Evolutionary conservation across 2,888 invertebrate genomes (phyloP), one percentile per base, ranked within the genome.

Genomic region (Epirrhoe tristata): DNA sequence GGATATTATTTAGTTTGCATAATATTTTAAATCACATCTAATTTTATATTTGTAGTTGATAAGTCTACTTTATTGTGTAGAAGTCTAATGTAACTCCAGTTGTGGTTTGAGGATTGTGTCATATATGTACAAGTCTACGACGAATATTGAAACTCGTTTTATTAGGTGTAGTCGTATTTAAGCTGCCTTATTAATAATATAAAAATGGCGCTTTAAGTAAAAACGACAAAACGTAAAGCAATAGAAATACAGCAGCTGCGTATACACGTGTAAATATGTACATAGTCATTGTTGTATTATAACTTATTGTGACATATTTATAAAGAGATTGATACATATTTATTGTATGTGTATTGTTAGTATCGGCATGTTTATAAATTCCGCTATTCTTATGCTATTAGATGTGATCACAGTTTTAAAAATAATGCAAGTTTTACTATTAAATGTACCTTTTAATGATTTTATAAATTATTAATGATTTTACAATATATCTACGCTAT

Each of bases 241-340:
- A 7, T 43, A 43, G 0, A 14, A 6, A 16, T 36, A 8, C 12
- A 31, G 7, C 16, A n/a, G n/a, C 39, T 32, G 17, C 43, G 39
- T 7, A 31, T 34, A n/a, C 51, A 17, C 14, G 48, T 68, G 64
- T 68, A 65, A 55, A 64, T 68, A 32, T 67, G 62, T 70, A 70
- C 62, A 67, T 67, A 67, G 32, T 58, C 16, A 32, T 56, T 32
- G 36, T 24, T 43, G 2, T 61, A 53, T 48, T 8, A 56, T 61
- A 53, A 63, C 39, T 61, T 53, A 43, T 51, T 60, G 39, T 60
- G 34, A 50, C 7, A n/a, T 52, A 48, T 53, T 57, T 59, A 51
- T 36, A 6, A 36, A 51, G 32, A 16, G 34, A 32, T 50, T 48
- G 2, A 17, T 46, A 17, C 46, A 58, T 58, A 58, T 32, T 57